These are phyloP conservation scores for Urophycis tenuis DNA, from an alignment of 2,797 vertebrate species.

Conservation along the genomic window DNA sequence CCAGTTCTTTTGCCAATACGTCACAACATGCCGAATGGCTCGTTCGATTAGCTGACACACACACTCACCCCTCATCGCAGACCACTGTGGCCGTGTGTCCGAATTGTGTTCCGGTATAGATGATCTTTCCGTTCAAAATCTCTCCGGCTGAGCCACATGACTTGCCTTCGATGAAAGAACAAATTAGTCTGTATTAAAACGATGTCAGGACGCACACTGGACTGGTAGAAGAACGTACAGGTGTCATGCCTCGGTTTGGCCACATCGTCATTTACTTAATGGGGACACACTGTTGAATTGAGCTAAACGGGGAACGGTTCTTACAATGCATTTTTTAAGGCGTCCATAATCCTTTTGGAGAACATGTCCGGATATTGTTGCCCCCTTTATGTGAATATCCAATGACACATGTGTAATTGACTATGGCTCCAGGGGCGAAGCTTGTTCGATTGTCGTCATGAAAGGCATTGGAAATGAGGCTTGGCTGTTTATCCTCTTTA, in stretches of 20 bases:
- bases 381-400: constrained; percentile 44
- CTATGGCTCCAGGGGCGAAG: no score
- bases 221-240: not conserved
- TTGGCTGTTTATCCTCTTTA: no score
- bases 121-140: constrained; percentile 49
- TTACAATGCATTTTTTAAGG: constrained; percentile 48
- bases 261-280: no score
- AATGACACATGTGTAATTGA: constrained; percentile 40
- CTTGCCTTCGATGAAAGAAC: constrained; percentile 39
- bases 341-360: constrained; percentile 50
- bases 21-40: constrained; percentile 37
- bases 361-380: constrained; percentile 38
- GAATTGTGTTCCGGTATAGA: constrained; percentile 56
- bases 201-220: not conserved
- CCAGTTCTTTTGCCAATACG: not conserved
- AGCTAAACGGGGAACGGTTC: constrained; percentile 4
- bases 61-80: not conserved
- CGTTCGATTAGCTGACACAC: not conserved
- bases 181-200: not conserved
- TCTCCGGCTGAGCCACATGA: constrained; percentile 65
- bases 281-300: no score
- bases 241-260: no score
- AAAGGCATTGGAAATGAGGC: not conserved
- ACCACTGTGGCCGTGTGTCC: no score
- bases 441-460: no score